phyloP scores from a whole-genome alignment of 2,113 vertebrate genomes.

The Plecotus auritus region DNA sequence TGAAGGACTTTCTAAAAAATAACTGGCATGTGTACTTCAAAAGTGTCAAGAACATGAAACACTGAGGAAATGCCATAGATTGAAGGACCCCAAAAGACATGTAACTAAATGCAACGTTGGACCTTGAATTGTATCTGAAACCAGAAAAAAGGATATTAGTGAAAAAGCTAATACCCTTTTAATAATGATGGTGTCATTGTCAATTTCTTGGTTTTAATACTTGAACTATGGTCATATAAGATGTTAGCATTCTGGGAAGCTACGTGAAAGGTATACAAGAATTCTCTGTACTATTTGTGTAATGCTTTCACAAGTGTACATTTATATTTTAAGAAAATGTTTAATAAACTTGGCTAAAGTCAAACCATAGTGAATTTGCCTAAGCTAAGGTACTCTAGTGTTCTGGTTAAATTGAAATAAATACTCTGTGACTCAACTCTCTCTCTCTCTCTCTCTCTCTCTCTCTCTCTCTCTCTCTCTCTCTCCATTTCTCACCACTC shows the following conservation, averaged over 20 bases:
- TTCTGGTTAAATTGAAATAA: background rate
- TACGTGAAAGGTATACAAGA: background rate
- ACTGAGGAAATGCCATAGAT: background rate
- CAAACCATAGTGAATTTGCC: constrained; percentile 6
- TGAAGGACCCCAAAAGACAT: background rate
- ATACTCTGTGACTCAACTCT: background rate
- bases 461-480: too few relatives aligned
- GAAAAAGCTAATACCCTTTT: background rate
- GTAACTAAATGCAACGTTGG: background rate
- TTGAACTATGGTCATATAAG: background rate
- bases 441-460: background rate
- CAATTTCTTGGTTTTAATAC: background rate
- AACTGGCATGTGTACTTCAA: background rate
- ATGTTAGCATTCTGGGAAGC: background rate
- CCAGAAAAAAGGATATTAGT: background rate
- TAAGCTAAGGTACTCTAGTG: background rate
- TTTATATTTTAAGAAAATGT: background rate
- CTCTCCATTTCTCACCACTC: background rate
- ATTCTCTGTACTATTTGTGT: background rate
- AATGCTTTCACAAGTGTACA: background rate
- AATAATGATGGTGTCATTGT: background rate
- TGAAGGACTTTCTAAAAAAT: background rate
- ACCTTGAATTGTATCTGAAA: background rate
- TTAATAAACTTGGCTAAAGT: background rate
- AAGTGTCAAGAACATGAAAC: background rate